phyloP scores from a whole-genome alignment of 2,888 invertebrate genomes.

The Athrips mouffetella region DNA sequence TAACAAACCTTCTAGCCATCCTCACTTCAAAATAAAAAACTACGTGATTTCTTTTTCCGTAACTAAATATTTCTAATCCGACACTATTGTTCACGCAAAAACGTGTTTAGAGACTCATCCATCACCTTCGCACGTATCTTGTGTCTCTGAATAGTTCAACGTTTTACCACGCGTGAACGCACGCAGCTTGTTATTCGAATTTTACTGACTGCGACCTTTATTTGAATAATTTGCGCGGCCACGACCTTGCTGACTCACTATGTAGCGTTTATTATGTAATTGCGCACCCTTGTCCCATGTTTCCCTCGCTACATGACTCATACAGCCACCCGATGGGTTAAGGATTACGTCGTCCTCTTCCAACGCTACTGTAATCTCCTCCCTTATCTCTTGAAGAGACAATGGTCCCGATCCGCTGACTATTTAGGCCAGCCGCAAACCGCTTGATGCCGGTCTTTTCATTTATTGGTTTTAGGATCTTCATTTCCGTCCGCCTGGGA shows the following conservation, averaged over 20 bases:
- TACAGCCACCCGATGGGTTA: not conserved
- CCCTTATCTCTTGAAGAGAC: slow-evolving; percentile 13
- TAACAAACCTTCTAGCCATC: not conserved
- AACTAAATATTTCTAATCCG: not conserved
- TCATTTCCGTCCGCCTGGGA: not conserved
- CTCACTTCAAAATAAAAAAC: not conserved
- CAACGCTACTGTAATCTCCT: slow-evolving; percentile 3
- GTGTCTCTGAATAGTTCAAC: not conserved
- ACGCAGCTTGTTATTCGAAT: not conserved
- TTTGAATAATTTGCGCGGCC: not conserved
- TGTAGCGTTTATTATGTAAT: not conserved
- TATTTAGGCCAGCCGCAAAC: slow-evolving; percentile 11
- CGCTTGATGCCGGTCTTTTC: slow-evolving; percentile 12
- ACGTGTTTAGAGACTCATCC: not conserved
- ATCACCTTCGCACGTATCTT: not conserved
- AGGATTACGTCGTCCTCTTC: not conserved
- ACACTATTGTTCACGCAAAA: not conserved
- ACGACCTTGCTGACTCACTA: not conserved
- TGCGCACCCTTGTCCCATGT: not conserved
- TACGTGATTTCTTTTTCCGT: not conserved
- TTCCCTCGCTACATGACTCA: not conserved
- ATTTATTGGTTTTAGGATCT: slow-evolving; percentile 11
- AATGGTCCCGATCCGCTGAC: slow-evolving; percentile 8
- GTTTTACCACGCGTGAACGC: not conserved
- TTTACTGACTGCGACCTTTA: not conserved